Base-by-base conservation (phyloP, 2,113 vertebrate species). In the Lates calcarifer region DNA sequence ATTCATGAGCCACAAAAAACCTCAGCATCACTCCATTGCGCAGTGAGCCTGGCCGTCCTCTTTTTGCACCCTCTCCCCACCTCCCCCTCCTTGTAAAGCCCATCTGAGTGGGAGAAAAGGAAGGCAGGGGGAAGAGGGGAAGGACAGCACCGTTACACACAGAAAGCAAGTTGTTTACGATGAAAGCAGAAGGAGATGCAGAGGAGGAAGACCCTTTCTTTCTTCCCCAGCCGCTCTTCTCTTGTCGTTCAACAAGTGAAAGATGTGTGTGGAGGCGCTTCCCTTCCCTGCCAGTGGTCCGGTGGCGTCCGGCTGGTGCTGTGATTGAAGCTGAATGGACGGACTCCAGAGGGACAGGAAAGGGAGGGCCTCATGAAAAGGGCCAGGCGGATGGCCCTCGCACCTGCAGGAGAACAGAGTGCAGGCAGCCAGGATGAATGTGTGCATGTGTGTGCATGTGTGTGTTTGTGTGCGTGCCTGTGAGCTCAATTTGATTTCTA, bases 271-370 rank as follows among this genome's bases (percentile, higher is more conserved):
- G 95, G 96, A 96, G 95, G 95, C 95, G 95, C 91, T 88, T 91
- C 86, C 87, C 95, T 96, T 97, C 96, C 96, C 96, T 82, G 75
- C 85, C 90, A 95, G 94, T 91, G 90, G 93, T 93, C 94, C 95
- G 92, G 96, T 87, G 94, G 96, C 95, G 96, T 96, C 95, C 96
- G 96, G 96, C 96, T 95, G 94, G 89, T 58, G 95, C 92, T 83
- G 96, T 90, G 94, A 91, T 93, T 88, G 94, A 94, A 94, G 95
- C 95, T 98, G 96, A 99, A 95, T 94, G 85, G 94, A 95, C 95
- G 95, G 95, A 71, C 96, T 92, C 87, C 90, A 94, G 89, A 92
- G 95, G 94, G 91, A 96, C 97, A 97, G 97, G 97, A 97, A 97
- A 96, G 94, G 94, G 70, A 96, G 95, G 93, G 78, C 3, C 71